Conservation (phyloP, 2,113 vertebrate species). For the Myodes glareolus region DNA sequence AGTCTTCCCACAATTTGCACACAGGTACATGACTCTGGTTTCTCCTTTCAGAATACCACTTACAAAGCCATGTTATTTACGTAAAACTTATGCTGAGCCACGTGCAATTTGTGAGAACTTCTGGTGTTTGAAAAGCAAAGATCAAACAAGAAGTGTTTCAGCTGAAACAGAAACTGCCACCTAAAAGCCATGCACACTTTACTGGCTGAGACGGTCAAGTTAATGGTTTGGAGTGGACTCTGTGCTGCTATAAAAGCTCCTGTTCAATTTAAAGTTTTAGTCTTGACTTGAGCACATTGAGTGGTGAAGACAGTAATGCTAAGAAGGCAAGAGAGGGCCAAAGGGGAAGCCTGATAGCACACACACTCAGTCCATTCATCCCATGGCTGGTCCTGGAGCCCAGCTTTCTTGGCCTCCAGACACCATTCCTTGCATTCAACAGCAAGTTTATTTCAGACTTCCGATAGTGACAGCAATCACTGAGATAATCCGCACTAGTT, state of each 20-base stretch:
- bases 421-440: background rate
- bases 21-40: background rate
- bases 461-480: constrained; percentile 20
- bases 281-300: background rate
- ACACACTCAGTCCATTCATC: background rate
- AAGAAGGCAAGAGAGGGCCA: constrained; percentile 18
- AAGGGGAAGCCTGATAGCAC: constrained; percentile 6
- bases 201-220: background rate
- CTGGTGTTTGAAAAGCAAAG: constrained; percentile 49
- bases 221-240: background rate
- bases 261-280: constrained; percentile 47
- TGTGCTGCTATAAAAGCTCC: constrained; percentile 28
- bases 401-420: background rate
- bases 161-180: background rate
- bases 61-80: constrained; percentile 12
- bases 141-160: constrained; percentile 33
- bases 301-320: constrained; percentile 29
- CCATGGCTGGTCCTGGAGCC: background rate
- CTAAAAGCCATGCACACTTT: background rate
- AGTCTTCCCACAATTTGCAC: background rate
- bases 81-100: background rate
- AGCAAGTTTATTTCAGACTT: constrained; percentile 17
- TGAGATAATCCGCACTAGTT: background rate
- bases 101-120: background rate
- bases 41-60: background rate